Percentiles rank a stretch among this genome's conserved stretches.
phyloP scores from a whole-genome alignment of 2,797 vertebrate species.

The Periparus ater region DNA sequence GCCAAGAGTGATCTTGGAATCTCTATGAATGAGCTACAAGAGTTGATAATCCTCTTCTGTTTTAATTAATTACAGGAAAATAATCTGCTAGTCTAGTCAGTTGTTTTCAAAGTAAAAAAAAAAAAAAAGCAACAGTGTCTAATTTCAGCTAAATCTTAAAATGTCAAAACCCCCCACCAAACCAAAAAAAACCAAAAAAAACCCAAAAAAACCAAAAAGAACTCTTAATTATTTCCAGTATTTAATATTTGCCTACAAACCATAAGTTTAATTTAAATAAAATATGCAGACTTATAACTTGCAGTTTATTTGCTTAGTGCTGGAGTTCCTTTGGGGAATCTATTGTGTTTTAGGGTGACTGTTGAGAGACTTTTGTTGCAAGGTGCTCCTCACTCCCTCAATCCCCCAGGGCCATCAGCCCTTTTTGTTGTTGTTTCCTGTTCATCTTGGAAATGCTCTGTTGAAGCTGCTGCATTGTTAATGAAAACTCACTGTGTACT shows the following conservation, averaged over 20 bases:
- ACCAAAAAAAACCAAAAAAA: background rate
- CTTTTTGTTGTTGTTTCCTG: slow-evolving; percentile 25
- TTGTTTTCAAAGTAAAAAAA: background rate
- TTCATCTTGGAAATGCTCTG: slow-evolving; percentile 5
- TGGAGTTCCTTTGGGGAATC: background rate
- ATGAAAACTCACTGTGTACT: slow-evolving; percentile 15
- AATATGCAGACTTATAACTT: background rate
- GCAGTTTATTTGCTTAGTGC: background rate
- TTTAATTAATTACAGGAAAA: slow-evolving; percentile 45
- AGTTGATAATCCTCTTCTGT: background rate
- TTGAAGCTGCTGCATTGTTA: slow-evolving; percentile 52
- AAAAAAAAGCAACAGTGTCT: background rate
- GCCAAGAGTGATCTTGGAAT: slow-evolving; percentile 2
- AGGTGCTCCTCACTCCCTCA: background rate
- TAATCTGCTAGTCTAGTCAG: background rate
- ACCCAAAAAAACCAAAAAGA: background rate
- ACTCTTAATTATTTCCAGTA: background rate
- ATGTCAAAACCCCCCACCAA: background rate
- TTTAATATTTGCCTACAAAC: background rate
- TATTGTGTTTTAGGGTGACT: background rate
- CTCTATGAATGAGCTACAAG: background rate
- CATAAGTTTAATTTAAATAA: background rate
- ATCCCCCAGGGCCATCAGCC: background rate
- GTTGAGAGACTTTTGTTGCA: background rate
- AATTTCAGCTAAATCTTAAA: background rate